phyloP scores from a whole-genome alignment of 2,113 vertebrate species.

The Phyllopteryx taeniolatus region DNA sequence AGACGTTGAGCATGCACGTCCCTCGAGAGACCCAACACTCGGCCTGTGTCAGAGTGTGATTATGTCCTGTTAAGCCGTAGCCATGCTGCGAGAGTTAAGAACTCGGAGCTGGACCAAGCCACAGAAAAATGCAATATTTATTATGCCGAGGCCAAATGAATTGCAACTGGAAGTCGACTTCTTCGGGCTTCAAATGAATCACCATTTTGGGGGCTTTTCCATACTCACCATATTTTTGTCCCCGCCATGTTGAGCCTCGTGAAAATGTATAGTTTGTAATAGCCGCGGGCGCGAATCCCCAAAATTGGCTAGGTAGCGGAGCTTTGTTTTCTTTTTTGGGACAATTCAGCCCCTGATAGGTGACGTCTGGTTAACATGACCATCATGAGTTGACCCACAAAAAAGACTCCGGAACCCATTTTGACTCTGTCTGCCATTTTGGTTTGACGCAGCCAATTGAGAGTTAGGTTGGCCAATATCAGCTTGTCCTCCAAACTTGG shows the following conservation, averaged over 20 bases:
- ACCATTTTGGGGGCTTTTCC: too few species aligned
- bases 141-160: too few species aligned
- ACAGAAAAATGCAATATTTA: background rate
- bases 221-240: too few species aligned
- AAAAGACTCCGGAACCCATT: background rate
- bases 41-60: slow-evolving; percentile 1
- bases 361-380: background rate
- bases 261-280: too few species aligned
- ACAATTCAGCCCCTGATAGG: background rate
- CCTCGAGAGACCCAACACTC: background rate
- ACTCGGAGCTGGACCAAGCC: background rate
- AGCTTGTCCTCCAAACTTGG: background rate
- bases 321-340: too few species aligned
- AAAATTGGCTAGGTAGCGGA: too few species aligned
- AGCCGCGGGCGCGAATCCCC: too few species aligned
- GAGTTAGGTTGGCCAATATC: background rate
- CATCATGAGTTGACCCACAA: too few species aligned
- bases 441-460: background rate
- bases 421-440: background rate
- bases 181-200: too few species aligned
- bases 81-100: slow-evolving; percentile 10
- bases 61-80: slow-evolving; percentile 23
- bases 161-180: too few species aligned
- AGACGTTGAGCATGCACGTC: background rate
- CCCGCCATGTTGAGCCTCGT: too few species aligned